Base-by-base conservation (phyloP, 2,113 vertebrate species). In the Anoura caudifer region DNA sequence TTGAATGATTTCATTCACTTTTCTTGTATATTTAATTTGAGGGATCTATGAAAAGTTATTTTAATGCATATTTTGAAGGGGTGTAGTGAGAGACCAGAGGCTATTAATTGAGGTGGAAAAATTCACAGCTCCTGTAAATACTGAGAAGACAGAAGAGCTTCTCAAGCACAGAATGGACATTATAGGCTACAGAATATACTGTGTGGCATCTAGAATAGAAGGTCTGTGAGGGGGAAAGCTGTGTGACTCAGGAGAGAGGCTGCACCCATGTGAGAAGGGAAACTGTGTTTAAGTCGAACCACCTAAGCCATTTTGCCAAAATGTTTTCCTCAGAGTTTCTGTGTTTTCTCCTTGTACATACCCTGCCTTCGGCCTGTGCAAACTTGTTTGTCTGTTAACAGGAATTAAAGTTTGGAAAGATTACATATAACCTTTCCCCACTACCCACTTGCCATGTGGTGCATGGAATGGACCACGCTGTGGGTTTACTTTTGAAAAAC, bases 391-490 rank as follows among this genome's bases (percentile, higher is more conserved):
- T 47, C 28, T 59, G 38, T 52, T 73, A 45, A 22, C 6, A 38
- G 84, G 50, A 90, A 38, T 41, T 14, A 26, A 36, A 70, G 76
- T 45, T 28, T n/a, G n/a, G 45, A 43, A 80, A 56, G 88, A 19
- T 61, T 22, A 11, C 26, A 7, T 20, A 13, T 22, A 28, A 5
- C 33, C 36, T 73, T 33, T 81, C 47, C 56, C 45, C 4, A 5
- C 45, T 4, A 6, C 77, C 43, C 45, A 10, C 84, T 93, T 19
- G n/a, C 43, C 28, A 1, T 26, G 28, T 26, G 24, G 31, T 11
- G 2, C 13, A 0, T 31, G 38, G 43, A 33, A 4, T 0, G 45
- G 50, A 28, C 26, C 33, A 17, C 43, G 63, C 24, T 2, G 8
- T 28, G 10, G 50, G 52, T n/a, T 85, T 41, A 14, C 33, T 5